These are phyloP conservation scores for Whitmania pigra DNA, from an alignment of 1,140 invertebrate genomes.

Conservation along the genomic window DNA sequence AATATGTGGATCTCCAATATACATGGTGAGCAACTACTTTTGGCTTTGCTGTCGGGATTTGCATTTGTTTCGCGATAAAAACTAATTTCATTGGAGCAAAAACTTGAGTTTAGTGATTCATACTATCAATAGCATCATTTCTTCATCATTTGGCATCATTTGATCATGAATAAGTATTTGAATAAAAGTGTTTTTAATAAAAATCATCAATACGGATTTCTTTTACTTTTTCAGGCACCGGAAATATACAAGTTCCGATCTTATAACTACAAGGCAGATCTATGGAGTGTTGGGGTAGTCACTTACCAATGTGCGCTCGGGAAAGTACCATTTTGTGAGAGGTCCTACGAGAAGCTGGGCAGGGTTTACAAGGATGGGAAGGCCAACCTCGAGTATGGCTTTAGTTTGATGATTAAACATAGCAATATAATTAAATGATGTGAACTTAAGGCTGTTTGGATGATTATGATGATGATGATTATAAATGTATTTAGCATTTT, in stretches of 20 bases:
- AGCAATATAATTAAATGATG: too few relatives aligned
- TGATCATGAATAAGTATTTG: not conserved
- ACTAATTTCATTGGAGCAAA: too few relatives aligned
- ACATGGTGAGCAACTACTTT: not conserved
- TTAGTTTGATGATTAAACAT: too few relatives aligned
- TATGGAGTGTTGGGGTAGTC: slow-evolving; percentile 3
- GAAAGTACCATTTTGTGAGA: too few relatives aligned
- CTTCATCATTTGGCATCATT: not conserved
- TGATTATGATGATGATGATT: too few relatives aligned
- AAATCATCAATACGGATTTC: not conserved
- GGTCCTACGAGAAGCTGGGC: too few relatives aligned
- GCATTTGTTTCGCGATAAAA: not conserved
- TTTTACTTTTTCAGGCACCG: not conserved
- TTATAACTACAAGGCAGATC: not conserved
- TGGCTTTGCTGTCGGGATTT: not conserved
- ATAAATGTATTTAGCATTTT: too few relatives aligned
- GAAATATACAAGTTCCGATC: not conserved
- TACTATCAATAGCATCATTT: not conserved
- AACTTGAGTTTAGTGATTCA: too few relatives aligned
- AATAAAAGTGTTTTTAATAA: not conserved
- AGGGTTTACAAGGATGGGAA: too few relatives aligned
- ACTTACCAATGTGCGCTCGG: too few relatives aligned
- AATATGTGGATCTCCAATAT: slow-evolving; percentile 8
- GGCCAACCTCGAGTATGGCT: too few relatives aligned
- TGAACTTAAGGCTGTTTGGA: too few relatives aligned